Evolutionary conservation across 2,113 vertebrate species (phyloP).

Genomic region (Amazona guildingii): DNA sequence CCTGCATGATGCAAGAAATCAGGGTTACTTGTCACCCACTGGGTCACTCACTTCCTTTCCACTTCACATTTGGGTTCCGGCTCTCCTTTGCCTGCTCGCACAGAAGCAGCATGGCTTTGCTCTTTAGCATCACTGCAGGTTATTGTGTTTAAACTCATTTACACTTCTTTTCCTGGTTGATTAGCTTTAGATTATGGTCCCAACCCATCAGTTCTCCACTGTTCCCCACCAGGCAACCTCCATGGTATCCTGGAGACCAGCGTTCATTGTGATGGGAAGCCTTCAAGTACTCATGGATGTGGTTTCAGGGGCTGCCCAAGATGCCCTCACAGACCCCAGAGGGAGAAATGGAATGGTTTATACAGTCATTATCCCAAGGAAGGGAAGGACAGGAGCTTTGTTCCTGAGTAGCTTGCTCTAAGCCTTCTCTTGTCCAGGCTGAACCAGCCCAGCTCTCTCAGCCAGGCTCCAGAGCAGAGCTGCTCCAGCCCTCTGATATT

Average conservation of each 20-base stretch:
- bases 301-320: neutral
- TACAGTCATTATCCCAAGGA: neutral
- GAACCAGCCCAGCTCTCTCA: neutral
- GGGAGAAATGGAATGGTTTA: neutral
- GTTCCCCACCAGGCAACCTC: neutral
- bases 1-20: neutral
- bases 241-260: neutral
- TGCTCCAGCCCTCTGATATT: neutral
- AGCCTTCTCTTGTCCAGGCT: neutral
- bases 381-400: neutral
- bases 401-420: neutral
- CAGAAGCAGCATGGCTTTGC: neutral
- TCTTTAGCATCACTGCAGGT: neutral
- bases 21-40: neutral
- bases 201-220: neutral
- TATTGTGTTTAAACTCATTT: neutral
- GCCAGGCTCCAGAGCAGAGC: neutral
- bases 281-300: neutral
- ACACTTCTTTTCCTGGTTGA: neutral
- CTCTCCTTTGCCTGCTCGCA: neutral
- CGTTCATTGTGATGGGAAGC: accelerated
- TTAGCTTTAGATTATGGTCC: neutral
- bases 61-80: neutral
- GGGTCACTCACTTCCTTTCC: neutral
- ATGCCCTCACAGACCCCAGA: neutral